These are phyloP conservation scores for Callitettix versicolor DNA, from an alignment of 1,140 invertebrate genomes.

Conservation along the genomic window DNA sequence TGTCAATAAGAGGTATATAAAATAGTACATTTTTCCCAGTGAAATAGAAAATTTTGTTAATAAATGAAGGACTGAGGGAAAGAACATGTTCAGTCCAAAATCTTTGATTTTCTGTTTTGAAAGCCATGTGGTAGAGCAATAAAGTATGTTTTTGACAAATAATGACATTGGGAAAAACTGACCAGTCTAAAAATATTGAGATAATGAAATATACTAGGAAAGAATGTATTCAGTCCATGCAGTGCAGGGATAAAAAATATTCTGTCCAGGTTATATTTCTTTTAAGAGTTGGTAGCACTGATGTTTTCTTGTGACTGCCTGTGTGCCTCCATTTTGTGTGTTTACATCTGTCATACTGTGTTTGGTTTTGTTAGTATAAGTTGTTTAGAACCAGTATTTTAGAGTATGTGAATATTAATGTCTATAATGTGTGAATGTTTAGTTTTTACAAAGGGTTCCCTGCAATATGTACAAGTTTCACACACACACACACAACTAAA, in stretches of 20 bases:
- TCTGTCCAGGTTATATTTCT: background rate
- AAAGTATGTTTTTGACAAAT: background rate
- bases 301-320: conserved; percentile 3
- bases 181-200: conserved; percentile 6
- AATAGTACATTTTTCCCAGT: too few relatives aligned
- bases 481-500: conserved; percentile 8
- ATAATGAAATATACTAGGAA: conserved; percentile 3
- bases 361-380: conserved; percentile 3
- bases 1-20: too few relatives aligned
- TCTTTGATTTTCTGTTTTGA: conserved; percentile 2
- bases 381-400: too few relatives aligned
- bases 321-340: conserved; percentile 1
- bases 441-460: too few relatives aligned
- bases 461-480: too few relatives aligned
- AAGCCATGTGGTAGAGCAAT: background rate
- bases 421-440: too few relatives aligned
- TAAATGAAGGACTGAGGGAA: conserved; percentile 8
- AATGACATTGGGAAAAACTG: conserved; percentile 2
- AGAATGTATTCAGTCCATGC: conserved; percentile 9
- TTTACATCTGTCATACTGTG: background rate
- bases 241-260: conserved; percentile 3
- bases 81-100: conserved; percentile 13
- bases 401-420: too few relatives aligned
- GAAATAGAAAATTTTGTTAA: too few relatives aligned
- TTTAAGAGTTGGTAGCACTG: background rate